Conservation (phyloP, 2,888 invertebrate species). For the Catocala sponsa region DNA sequence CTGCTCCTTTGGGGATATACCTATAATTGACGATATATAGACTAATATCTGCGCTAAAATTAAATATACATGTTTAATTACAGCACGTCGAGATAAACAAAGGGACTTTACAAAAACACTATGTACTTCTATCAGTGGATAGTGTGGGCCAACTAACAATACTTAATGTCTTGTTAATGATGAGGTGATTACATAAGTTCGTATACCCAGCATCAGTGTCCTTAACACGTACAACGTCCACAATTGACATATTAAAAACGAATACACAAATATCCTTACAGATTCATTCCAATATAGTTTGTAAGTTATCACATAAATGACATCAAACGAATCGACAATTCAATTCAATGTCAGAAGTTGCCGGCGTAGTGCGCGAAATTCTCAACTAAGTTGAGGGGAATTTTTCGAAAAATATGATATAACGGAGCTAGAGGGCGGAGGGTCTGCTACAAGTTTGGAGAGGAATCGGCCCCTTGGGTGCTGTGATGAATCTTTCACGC, state of each 20-base stretch:
- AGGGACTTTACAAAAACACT: too few species aligned
- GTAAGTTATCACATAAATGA: constrained; percentile 53
- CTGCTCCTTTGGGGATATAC: too few species aligned
- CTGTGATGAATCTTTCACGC: constrained; percentile 86
- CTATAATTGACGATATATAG: too few species aligned
- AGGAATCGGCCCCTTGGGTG: constrained; percentile 81
- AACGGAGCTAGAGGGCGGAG: constrained; percentile 72
- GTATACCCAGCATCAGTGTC: too few species aligned
- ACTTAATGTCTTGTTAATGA: too few species aligned
- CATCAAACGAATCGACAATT: constrained; percentile 63
- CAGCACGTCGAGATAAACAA: too few species aligned
- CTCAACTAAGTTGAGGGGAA: constrained; percentile 67
- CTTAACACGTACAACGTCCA: too few species aligned
- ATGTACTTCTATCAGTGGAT: too few species aligned
- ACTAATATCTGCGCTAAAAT: too few species aligned
- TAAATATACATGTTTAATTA: too few species aligned
- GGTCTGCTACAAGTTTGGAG: constrained; percentile 78
- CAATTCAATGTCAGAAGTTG: constrained; percentile 74
- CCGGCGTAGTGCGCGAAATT: constrained; percentile 61
- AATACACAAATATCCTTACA: constrained; percentile 31
- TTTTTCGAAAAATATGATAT: constrained; percentile 85
- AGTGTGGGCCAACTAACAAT: too few species aligned
- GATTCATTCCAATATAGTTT: constrained; percentile 40
- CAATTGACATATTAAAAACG: constrained; percentile 16
- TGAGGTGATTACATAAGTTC: too few species aligned